phyloP scores from a whole-genome alignment of 2,888 invertebrate genomes.

The Rosalia funebris region DNA sequence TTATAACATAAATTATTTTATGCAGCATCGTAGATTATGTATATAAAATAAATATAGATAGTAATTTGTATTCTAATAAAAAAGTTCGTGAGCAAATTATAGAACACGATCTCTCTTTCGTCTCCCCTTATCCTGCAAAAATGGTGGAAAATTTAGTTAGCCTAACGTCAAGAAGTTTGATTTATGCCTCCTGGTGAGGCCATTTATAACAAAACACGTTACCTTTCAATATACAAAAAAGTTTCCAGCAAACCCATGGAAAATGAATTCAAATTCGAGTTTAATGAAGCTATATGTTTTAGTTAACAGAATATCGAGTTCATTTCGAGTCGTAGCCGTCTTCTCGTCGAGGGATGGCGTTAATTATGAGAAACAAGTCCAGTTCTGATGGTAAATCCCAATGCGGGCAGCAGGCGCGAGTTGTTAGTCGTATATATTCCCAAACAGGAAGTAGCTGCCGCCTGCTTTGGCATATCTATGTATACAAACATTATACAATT shows the following conservation, averaged over 20 bases:
- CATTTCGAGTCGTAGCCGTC: conserved; percentile 46
- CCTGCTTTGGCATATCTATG: conserved; percentile 37
- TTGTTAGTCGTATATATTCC: conserved; percentile 41
- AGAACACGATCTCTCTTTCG: no score
- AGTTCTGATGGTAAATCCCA: conserved; percentile 57
- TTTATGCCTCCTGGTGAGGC: conserved; percentile 49
- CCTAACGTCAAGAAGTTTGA: conserved; percentile 41
- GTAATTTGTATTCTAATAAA: no score
- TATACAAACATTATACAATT: conserved; percentile 46
- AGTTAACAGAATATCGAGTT: conserved; percentile 47
- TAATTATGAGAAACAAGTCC: conserved; percentile 75
- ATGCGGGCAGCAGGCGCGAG: conserved; percentile 44
- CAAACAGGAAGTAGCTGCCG: conserved; percentile 29
- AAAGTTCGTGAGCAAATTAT: no score
- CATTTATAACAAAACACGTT: conserved; percentile 52
- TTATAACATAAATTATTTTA: no score
- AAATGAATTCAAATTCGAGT: conserved; percentile 60
- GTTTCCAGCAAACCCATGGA: conserved; percentile 48
- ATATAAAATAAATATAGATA: no score
- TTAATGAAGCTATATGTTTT: conserved; percentile 59
- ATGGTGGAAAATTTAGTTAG: conserved; percentile 9
- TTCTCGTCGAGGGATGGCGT: conserved; percentile 66
- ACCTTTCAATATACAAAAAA: conserved; percentile 49
- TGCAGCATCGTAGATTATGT: no score
- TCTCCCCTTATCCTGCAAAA: neutral